A percentile compares a stretch with the other conserved stretches of the same genome.
phyloP scores from a whole-genome alignment of 2,113 vertebrate genomes.

The Antennarius striatus region DNA sequence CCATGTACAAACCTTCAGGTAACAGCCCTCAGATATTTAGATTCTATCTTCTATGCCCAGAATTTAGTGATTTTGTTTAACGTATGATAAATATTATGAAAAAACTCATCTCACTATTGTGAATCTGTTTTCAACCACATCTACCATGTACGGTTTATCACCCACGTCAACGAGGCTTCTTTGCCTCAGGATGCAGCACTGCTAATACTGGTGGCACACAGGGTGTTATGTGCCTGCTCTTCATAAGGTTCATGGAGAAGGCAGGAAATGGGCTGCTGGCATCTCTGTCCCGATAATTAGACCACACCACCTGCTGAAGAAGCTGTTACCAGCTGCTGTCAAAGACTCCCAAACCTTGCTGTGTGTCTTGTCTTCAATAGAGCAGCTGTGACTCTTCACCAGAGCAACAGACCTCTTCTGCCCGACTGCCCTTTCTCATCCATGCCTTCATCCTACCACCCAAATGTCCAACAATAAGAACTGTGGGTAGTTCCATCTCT shows the following conservation, averaged over 20 bases:
- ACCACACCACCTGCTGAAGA: slow-evolving; percentile 70
- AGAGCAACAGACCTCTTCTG: slow-evolving; percentile 18
- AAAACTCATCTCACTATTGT: not conserved
- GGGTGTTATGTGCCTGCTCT: slow-evolving; percentile 21
- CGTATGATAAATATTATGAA: not conserved
- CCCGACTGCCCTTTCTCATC: slow-evolving; percentile 46
- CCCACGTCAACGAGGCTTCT: not conserved
- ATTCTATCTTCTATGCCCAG: too few relatives aligned
- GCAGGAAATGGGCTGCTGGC: slow-evolving; percentile 47
- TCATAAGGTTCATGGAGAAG: slow-evolving; percentile 28
- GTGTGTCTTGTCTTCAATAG: slow-evolving; percentile 49
- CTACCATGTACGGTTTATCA: not conserved
- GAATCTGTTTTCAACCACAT: not conserved
- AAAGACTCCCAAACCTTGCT: slow-evolving; percentile 42
- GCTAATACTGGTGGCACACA: slow-evolving; percentile 32
- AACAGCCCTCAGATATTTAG: too few relatives aligned
- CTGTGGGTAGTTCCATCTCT: slow-evolving; percentile 46
- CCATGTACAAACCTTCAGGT: too few relatives aligned
- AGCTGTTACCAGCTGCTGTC: slow-evolving; percentile 69
- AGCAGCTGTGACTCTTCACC: slow-evolving; percentile 69
- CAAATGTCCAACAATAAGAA: slow-evolving; percentile 38
- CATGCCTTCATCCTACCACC: slow-evolving; percentile 40
- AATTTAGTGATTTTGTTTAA: too few relatives aligned
- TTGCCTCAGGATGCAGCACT: slow-evolving; percentile 50
- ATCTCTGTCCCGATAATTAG: slow-evolving; percentile 59